Percentiles rank a stretch among this genome's conserved stretches.
Evolutionary conservation across 1,140 invertebrate species (phyloP).

Genomic region (Bombus superbus): DNA sequence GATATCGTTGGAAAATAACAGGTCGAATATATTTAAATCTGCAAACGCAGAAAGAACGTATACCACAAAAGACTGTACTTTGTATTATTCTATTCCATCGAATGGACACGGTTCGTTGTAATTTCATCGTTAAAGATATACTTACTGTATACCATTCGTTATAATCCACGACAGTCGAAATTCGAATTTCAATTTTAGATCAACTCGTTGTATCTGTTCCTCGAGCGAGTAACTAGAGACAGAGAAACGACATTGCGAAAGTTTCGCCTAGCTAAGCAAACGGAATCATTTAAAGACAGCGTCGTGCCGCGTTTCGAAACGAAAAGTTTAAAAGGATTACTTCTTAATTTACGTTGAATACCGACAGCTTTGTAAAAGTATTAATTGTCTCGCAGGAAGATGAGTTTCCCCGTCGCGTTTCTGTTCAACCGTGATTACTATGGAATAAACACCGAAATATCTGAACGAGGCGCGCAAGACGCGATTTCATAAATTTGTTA

Average conservation of each 20-base stretch:
- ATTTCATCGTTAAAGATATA: neutral
- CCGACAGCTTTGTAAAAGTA: slow-evolving; percentile 16
- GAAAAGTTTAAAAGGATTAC: slow-evolving; percentile 16
- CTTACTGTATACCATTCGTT: neutral
- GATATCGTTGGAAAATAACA: neutral
- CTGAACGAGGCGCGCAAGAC: neutral
- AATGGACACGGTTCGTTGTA: neutral
- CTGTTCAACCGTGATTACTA: slow-evolving; percentile 22
- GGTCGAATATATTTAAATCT: neutral
- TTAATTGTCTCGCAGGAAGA: neutral
- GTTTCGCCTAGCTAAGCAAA: neutral
- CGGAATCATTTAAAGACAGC: neutral
- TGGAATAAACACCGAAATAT: slow-evolving; percentile 37
- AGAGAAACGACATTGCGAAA: neutral
- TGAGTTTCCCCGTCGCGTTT: neutral
- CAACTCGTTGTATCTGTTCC: neutral
- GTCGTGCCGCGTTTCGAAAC: neutral
- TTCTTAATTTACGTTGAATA: slow-evolving; percentile 28
- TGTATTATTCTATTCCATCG: neutral
- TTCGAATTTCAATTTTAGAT: neutral
- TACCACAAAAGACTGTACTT: neutral
- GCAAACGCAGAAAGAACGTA: too few species aligned
- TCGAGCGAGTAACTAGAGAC: neutral
- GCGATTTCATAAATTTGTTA: neutral
- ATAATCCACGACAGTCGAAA: neutral